Evolutionary conservation across 2,113 vertebrate genomes (phyloP).

Genomic region (Coturnix japonica): DNA sequence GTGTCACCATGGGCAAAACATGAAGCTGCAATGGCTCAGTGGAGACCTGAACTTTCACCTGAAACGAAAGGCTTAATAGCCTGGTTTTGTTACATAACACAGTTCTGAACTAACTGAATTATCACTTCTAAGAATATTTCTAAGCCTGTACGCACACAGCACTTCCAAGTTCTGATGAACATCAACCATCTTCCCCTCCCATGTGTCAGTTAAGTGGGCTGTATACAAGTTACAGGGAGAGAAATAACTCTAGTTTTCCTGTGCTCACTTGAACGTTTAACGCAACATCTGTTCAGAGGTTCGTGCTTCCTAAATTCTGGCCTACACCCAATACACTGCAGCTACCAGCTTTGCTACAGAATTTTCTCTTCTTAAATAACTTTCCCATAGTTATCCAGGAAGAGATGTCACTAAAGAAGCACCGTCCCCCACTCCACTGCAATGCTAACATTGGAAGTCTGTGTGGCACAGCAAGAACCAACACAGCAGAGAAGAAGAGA

Average conservation of each 20-base stretch:
- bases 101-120: not conserved
- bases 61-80: not conserved
- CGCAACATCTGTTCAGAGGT: not conserved
- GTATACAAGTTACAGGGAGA: not conserved
- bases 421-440: not conserved
- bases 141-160: not conserved
- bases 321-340: not conserved
- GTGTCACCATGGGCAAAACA: not conserved
- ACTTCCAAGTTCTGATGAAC: not conserved
- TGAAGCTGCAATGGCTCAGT: not conserved
- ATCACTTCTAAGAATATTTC: not conserved
- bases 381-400: not conserved
- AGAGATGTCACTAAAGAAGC: accelerated
- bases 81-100: not conserved
- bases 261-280: not conserved
- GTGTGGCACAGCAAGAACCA: no score
- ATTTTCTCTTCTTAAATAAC: not conserved
- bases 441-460: not conserved
- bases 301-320: not conserved
- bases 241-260: not conserved
- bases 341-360: not conserved
- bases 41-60: not conserved
- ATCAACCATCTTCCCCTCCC: not conserved
- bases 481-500: not conserved
- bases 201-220: not conserved